Conservation (phyloP, 1,140 invertebrate species). For the Drosophila ohnishii region DNA sequence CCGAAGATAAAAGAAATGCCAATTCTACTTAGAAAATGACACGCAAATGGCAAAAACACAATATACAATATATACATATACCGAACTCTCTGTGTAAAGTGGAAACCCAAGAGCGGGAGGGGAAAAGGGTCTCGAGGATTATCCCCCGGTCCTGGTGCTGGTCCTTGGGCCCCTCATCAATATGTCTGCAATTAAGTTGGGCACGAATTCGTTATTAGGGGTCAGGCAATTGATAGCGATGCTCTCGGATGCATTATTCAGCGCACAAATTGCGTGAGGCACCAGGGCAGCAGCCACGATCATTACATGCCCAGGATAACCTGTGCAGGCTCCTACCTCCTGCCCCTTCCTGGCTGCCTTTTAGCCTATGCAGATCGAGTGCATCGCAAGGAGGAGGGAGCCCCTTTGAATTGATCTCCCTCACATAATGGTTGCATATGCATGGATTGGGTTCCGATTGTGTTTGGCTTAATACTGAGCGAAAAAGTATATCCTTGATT, state of each 20-base stretch:
- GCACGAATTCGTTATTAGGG: slow-evolving; percentile 65
- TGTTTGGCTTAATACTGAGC: slow-evolving; percentile 6
- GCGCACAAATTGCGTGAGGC: slow-evolving; percentile 59
- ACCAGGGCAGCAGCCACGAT: slow-evolving; percentile 48
- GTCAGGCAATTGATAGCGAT: slow-evolving; percentile 60
- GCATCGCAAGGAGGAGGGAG: slow-evolving; percentile 11
- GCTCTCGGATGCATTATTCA: slow-evolving; percentile 28
- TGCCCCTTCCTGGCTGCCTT: no score
- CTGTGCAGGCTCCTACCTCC: slow-evolving; percentile 33
- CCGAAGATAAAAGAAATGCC: slow-evolving; percentile 66
- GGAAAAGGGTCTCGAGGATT: slow-evolving; percentile 45
- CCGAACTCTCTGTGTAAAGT: slow-evolving; percentile 11
- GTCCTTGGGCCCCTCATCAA: slow-evolving; percentile 45
- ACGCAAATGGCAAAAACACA: slow-evolving; percentile 67
- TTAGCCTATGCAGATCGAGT: slow-evolving; percentile 30
- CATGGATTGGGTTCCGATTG: slow-evolving; percentile 32
- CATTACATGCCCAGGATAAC: slow-evolving; percentile 57
- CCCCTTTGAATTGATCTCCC: slow-evolving; percentile 30
- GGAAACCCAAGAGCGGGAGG: slow-evolving; percentile 9
- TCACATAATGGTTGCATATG: slow-evolving; percentile 39
- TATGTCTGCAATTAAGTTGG: slow-evolving; percentile 65
- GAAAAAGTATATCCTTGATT: neutral
- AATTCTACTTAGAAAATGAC: slow-evolving; percentile 75
- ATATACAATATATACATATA: neutral
- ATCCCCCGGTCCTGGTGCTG: slow-evolving; percentile 18